phyloP scores from a whole-genome alignment of 2,888 invertebrate genomes.

The Tigriopus californicus region DNA sequence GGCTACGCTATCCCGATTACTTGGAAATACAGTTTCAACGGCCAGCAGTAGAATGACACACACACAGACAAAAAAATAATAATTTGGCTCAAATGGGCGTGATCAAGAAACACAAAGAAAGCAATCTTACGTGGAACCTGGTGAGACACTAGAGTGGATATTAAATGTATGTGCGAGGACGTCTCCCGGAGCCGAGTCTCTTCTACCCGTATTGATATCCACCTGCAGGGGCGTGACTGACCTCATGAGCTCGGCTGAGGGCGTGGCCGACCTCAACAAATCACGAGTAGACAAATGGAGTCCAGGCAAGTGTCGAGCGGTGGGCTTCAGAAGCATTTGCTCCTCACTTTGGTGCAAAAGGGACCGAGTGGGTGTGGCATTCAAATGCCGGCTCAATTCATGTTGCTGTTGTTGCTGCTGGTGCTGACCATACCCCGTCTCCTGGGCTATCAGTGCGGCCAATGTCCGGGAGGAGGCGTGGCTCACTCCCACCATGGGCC shows the following conservation, averaged over 20 bases:
- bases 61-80: too few relatives aligned
- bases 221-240: background rate
- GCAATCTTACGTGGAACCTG: too few relatives aligned
- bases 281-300: conserved; percentile 17
- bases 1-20: too few relatives aligned
- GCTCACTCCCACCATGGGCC: background rate
- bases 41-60: too few relatives aligned
- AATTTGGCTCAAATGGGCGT: too few relatives aligned
- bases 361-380: background rate
- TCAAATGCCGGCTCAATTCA: background rate
- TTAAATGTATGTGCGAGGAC: background rate
- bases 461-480: background rate
- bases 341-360: background rate
- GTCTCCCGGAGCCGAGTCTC: conserved; percentile 18
- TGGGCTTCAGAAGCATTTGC: background rate
- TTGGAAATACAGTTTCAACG: too few relatives aligned
- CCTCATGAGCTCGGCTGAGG: conserved; percentile 20
- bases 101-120: too few relatives aligned
- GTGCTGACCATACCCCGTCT: background rate
- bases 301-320: background rate
- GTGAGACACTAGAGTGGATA: too few relatives aligned
- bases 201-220: background rate
- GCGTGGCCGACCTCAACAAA: conserved; percentile 25
- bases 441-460: background rate
- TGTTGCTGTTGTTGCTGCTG: background rate